Evolutionary conservation across 2,797 vertebrate genomes (phyloP), one percentile per base, ranked within the genome.

Genomic region (Calcarius lapponicus): DNA sequence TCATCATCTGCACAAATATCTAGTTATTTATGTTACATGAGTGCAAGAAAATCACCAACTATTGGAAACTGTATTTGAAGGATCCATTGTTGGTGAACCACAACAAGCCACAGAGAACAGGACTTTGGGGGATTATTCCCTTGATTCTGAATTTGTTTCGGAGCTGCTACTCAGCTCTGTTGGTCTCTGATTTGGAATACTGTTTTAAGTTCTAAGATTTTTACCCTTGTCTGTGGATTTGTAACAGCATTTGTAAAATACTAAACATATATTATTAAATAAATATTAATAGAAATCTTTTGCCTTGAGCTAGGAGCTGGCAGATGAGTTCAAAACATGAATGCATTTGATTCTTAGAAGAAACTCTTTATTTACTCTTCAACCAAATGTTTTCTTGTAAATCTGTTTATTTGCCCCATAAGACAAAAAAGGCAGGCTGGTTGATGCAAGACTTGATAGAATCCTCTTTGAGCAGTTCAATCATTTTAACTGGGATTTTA

Each of bases 281-380:
- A 90, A 75, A 78, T 94, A 81, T 60, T 93, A 93, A 88, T 91
- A 54, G 75, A 70, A 12, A 64, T 80, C 34, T 80, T 29, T 83
- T 81, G 88, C 94, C 81, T 91, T 91, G 80, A 89, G 80, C 88
- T 80, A 86, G 74, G 82, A 88, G 47, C 38, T 91, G 78, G 79
- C 56, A 92, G 43, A 80, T 69, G 51, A 83, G 36, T 92, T 92
- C 50, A 90, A 80, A 94, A 64, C 38, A 71, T 2, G 2, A 86
- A 87, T 66, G 13, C 36, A 64, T 89, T 86, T 54, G 32, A 71
- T 76, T 95, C 58, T 74, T 76, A 50, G 78, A 93, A 86, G 34
- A 62, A 86, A 47, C 0, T 6, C n/a, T 50, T 31, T 51, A 36
- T 87, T 94, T 96, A 60, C 43, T 82, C 74, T 61, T 90, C 8